A percentile compares a stretch with the other conserved stretches of the same genome.
Conservation (phyloP, 2,888 invertebrate species). For the Hoplodrina ambigua region DNA sequence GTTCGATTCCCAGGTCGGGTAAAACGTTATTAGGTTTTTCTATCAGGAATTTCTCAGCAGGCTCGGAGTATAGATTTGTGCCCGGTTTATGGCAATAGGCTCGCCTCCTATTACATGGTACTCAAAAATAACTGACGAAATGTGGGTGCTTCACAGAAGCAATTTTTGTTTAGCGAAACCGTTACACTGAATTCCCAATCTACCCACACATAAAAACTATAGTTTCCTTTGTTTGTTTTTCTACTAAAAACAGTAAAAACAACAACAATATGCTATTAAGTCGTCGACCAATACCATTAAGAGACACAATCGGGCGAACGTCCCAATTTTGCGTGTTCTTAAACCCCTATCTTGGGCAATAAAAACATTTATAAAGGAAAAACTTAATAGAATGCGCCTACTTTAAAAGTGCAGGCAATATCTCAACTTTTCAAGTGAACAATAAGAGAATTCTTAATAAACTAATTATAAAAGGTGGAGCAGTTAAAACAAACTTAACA, state of each 20-base stretch:
- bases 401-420: constrained; percentile 65
- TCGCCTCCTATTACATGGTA: too few relatives aligned
- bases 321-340: constrained; percentile 39
- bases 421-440: constrained; percentile 64
- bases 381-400: constrained; percentile 49
- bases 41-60: too few relatives aligned
- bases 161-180: not conserved
- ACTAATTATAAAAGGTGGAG: constrained; percentile 81
- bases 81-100: too few relatives aligned
- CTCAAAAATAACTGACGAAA: too few relatives aligned
- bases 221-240: constrained; percentile 6
- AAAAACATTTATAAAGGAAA: constrained; percentile 55
- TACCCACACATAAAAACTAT: constrained; percentile 8
- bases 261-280: constrained; percentile 37
- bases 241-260: constrained; percentile 32
- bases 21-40: too few relatives aligned
- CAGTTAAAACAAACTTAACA: constrained; percentile 85
- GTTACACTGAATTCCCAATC: not conserved
- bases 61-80: too few relatives aligned
- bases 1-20: too few relatives aligned
- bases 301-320: constrained; percentile 31
- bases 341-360: constrained; percentile 45
- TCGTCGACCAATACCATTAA: constrained; percentile 34
- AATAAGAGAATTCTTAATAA: constrained; percentile 78
- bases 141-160: too few relatives aligned